Percentiles rank a stretch among this genome's conserved stretches.
These are phyloP conservation scores for Coleophora deauratella DNA, from an alignment of 2,888 invertebrate genomes.

Conservation along the genomic window DNA sequence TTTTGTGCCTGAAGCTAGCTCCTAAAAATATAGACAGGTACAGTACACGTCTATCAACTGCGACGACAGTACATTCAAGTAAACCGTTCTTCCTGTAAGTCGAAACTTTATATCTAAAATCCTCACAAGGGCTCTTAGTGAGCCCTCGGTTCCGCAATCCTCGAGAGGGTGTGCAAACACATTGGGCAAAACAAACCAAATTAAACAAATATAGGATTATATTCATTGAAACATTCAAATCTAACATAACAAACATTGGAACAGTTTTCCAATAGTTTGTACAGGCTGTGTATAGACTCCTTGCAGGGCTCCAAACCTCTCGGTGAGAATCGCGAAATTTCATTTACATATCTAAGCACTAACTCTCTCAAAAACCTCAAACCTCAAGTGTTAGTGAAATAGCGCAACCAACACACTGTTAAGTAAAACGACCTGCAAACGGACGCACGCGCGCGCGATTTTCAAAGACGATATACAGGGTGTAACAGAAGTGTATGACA, in stretches of 20 bases:
- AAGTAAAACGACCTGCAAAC: slow-evolving; percentile 18
- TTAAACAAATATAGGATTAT: slow-evolving; percentile 73
- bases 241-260: slow-evolving; percentile 59
- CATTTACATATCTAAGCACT: slow-evolving; percentile 42
- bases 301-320: slow-evolving; percentile 25
- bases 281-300: slow-evolving; percentile 40
- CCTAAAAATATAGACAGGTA: too few relatives aligned
- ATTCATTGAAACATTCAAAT: slow-evolving; percentile 70
- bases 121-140: neutral
- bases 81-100: too few relatives aligned
- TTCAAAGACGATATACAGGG: too few relatives aligned
- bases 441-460: too few relatives aligned
- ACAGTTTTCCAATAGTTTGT: slow-evolving; percentile 40
- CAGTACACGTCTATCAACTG: too few relatives aligned
- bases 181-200: slow-evolving; percentile 57
- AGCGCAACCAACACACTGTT: slow-evolving; percentile 59
- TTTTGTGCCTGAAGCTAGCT: too few relatives aligned
- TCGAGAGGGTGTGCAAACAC: slow-evolving; percentile 8
- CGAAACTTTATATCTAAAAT: too few relatives aligned
- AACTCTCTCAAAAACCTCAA: slow-evolving; percentile 58
- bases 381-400: slow-evolving; percentile 61
- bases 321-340: slow-evolving; percentile 2
- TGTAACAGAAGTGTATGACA: too few relatives aligned
- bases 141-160: neutral
- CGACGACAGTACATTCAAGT: too few relatives aligned